phyloP scores from a whole-genome alignment of 92 coral and sea anemone genomes.

The Paramuricea clavata region DNA sequence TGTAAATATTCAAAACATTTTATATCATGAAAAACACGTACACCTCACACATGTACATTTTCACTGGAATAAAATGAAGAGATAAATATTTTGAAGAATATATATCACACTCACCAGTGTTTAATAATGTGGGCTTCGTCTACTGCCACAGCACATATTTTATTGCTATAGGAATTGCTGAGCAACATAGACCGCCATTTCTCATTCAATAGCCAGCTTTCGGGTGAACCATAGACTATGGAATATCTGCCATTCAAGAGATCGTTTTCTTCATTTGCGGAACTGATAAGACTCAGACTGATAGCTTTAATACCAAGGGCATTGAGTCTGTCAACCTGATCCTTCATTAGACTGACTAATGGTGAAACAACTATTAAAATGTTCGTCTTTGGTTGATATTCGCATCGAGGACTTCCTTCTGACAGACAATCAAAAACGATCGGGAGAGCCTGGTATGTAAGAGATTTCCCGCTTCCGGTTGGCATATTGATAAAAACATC shows the following conservation, averaged over 20 bases:
- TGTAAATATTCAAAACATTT: no score
- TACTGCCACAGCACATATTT: neutral
- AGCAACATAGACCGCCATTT: neutral
- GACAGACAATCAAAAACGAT: neutral
- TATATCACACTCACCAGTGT: no score
- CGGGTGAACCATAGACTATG: constrained; percentile 27
- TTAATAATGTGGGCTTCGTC: no score
- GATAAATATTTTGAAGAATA: no score
- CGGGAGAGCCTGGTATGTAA: constrained; percentile 30
- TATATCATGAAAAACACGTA: no score
- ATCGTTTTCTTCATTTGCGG: neutral
- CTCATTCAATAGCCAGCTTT: neutral
- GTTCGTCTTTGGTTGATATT: neutral
- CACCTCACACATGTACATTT: no score
- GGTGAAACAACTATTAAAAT: neutral
- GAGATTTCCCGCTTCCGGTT: constrained; percentile 44
- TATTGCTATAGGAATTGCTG: neutral
- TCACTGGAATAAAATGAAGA: no score
- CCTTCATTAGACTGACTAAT: neutral
- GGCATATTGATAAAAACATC: constrained; percentile 40
- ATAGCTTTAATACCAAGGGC: neutral
- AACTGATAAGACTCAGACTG: neutral
- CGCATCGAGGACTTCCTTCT: neutral
- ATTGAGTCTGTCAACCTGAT: neutral
- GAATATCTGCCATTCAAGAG: constrained; percentile 39